Base-by-base conservation (phyloP, 2,888 invertebrate genomes). In the Peribatodes rhomboidaria region DNA sequence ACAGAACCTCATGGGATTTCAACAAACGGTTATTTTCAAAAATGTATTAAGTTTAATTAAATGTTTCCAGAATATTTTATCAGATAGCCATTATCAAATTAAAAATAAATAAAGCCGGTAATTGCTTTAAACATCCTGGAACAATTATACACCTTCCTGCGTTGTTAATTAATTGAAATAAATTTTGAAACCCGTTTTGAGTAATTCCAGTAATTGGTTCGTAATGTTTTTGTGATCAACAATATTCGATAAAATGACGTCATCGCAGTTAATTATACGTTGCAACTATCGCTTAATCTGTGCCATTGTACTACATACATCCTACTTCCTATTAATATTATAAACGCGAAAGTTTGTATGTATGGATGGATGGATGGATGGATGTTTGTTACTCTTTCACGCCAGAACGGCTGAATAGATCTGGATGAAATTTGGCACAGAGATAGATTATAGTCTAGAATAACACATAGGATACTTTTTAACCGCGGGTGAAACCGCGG, bases 141-240 rank as follows among this genome's bases (percentile, higher is more conserved):
- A 50, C 20, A 18, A 20, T 20, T 7, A 8, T 8, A 31, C 31
- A 2, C 11, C 35, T 50, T 50, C 49, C 49, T 14, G 49, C 18
- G 47, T 14, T 31, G 10, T 27, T 31, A 9, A 49, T 50, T 20
- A 35, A 50, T 31, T 47, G 9, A 35, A 35, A 11, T 3, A 50
- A 33, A 20, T n/a, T 14, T 31, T 35, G 35, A 35, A 35, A 50
- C 50, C 4, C 14, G 50, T 35, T 50, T 35, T 20, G 7, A 50
- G 18, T 50, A 47, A 14, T 22, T 22, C 1, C n/a, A 7, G 14
- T 47, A 50, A 50, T 50, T 50, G 50, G 50, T 37, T 50, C 4
- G 20, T 13, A 18, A 4, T 20, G 31, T 35, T 20, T 13, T 35
- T 13, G 8, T 14, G 27, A 35, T 13, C 1, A 20, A 16, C 9